Evolutionary conservation across 37 sponge, comb jelly and placozoan genomes (phyloP), one percentile per base, ranked within the genome.

Genomic region (Halichondria panicea): DNA sequence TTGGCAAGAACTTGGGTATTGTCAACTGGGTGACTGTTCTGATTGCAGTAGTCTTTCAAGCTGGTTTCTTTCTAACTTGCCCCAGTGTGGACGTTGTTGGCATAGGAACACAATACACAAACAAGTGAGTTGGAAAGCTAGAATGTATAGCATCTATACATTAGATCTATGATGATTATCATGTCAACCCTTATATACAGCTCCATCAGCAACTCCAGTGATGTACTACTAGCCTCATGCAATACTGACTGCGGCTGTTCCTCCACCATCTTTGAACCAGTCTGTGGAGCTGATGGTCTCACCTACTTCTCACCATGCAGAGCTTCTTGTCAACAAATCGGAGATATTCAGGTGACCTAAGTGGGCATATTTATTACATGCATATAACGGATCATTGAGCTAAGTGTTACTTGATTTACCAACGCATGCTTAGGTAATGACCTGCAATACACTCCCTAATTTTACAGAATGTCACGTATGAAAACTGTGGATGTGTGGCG

Each of bases 191-290:
- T n/a, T n/a, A n/a, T n/a, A n/a, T 7, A 22, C 82, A 65, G 41
- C 7, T 21, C 19, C 21, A 19, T 34, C 15, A 8, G 12, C 66
- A 12, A 39, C 41, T 3, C 71, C n/a, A 3, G 12, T 2, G 8
- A 4, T 22, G 25, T 72, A 33, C 34, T n/a, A n/a, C n/a, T n/a
- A n/a, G n/a, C 73, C 43, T 64, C 74, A 32, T 81, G 82, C 42
- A 61, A 42, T 37, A 19, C 45, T 15, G 25, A 25, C 32, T 81
- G 82, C 50, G 41, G 73, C 65, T 81, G 82, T 36, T 63, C 60
- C 40, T 52, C 66, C 21, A 2, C 55, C 32, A n/a, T 63, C 30
- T 81, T 46, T 81, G 82, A 81, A 37, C 82, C 82, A 1, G 82
- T 81, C 41, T 81, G 82, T 72, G 82, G 82, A 28, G 50, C 35